phyloP scores from a whole-genome alignment of 30 jellyfish, hydroid and myxozoan genomes.

The Cassiopea xamachana region DNA sequence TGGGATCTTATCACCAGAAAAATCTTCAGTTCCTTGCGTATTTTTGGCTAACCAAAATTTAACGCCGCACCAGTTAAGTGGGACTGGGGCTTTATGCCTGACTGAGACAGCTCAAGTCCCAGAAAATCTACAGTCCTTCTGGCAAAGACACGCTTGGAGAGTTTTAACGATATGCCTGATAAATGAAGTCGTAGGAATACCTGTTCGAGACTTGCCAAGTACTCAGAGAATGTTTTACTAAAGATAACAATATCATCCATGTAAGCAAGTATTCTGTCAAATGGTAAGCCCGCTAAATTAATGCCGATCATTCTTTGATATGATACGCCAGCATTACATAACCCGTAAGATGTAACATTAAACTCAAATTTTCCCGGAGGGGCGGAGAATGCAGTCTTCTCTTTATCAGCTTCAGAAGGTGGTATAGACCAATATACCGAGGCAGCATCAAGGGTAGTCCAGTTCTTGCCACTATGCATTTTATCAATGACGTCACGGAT shows the following conservation, averaged over 20 bases:
- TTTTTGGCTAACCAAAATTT: conserved; percentile 18
- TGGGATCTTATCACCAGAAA: conserved; percentile 39
- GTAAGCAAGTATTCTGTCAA: conserved; percentile 11
- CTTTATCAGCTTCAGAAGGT: conserved; percentile 38
- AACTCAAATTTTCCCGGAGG: conserved; percentile 17
- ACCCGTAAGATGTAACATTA: conserved; percentile 19
- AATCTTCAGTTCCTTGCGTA: conserved; percentile 41
- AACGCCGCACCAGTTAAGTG: conserved; percentile 36
- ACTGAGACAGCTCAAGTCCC: conserved; percentile 15
- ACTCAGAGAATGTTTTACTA: conserved; percentile 7
- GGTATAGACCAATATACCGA: conserved; percentile 57
- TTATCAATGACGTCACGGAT: conserved; percentile 32
- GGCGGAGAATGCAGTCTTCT: conserved; percentile 47
- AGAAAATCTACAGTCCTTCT: conserved; percentile 30
- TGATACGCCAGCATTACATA: conserved; percentile 34
- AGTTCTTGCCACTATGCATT: conserved; percentile 34
- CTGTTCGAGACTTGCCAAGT: conserved; percentile 24
- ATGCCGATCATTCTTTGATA: conserved; percentile 13
- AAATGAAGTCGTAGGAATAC: conserved; percentile 31
- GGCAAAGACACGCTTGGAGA: conserved; percentile 41
- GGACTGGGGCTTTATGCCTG: conserved; percentile 29
- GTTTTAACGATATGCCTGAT: conserved; percentile 23
- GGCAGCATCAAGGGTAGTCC: conserved; percentile 65
- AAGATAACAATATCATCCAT: conserved; percentile 39
- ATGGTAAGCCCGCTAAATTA: conserved; percentile 32